These are phyloP conservation scores for Nomada goodeniana DNA, from an alignment of 2,888 invertebrate species.

Conservation along the genomic window DNA sequence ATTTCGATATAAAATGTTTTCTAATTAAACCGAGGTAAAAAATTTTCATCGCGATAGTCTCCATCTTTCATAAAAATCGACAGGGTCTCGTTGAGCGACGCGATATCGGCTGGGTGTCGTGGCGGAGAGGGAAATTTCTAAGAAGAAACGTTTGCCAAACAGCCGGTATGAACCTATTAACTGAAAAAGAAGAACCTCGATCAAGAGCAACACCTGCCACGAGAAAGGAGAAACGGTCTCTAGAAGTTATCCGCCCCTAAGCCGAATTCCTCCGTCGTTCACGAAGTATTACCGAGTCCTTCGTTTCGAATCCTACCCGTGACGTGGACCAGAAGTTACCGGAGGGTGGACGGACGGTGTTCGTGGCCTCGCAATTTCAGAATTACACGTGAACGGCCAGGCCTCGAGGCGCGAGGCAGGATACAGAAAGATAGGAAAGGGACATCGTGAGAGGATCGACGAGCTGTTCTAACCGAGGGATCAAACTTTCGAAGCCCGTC, in stretches of 20 bases:
- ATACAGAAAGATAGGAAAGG: background rate
- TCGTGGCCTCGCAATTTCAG: slow-evolving; percentile 4
- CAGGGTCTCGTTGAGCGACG: too few relatives aligned
- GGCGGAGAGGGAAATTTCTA: too few relatives aligned
- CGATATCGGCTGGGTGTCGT: too few relatives aligned
- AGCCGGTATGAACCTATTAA: too few relatives aligned
- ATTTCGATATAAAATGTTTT: too few relatives aligned
- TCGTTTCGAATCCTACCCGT: background rate
- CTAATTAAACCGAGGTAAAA: too few relatives aligned
- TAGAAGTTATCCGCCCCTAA: slow-evolving; percentile 1
- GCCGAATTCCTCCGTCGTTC: background rate
- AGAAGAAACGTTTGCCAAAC: too few relatives aligned
- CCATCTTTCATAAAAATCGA: too few relatives aligned
- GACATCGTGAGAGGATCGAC: background rate
- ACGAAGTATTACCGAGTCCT: background rate
- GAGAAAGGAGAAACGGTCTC: background rate
- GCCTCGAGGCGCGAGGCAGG: background rate
- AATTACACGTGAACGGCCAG: slow-evolving; percentile 24
- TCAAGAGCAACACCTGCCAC: too few relatives aligned
- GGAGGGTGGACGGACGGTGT: background rate
- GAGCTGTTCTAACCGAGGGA: background rate
- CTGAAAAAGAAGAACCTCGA: too few relatives aligned
- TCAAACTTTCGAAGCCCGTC: slow-evolving; percentile 14
- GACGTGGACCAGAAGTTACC: background rate
- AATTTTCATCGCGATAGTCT: too few relatives aligned